Evolutionary conservation across 2,888 invertebrate genomes (phyloP).

Genomic region (Drosophila histrio): DNA sequence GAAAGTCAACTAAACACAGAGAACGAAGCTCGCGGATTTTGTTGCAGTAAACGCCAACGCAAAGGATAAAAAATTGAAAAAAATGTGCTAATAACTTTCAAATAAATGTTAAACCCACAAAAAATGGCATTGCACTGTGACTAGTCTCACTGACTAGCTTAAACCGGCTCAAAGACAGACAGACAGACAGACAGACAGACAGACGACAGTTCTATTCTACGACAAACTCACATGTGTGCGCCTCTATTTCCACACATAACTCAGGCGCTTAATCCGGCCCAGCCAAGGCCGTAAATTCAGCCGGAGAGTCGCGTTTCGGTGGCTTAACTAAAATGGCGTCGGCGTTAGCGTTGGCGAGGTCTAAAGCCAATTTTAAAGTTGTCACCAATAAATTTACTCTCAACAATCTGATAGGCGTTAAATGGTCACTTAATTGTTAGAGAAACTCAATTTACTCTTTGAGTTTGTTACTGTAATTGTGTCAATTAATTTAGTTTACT

Average conservation of each 20-base stretch:
- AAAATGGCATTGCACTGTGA: constrained; percentile 18
- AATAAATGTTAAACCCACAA: constrained; percentile 52
- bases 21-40: constrained; percentile 27
- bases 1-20: constrained; percentile 47
- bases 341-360: constrained; percentile 6
- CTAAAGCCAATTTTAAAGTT: constrained; percentile 61
- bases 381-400: constrained; percentile 39
- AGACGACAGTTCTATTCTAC: constrained; percentile 40
- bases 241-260: constrained; percentile 49
- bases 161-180: constrained; percentile 30
- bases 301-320: constrained; percentile 46
- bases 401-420: constrained; percentile 25
- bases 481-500: background rate
- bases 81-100: constrained; percentile 62
- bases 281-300: constrained; percentile 59
- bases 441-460: constrained; percentile 3
- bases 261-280: constrained; percentile 49
- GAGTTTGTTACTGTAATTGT: background rate
- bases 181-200: constrained; percentile 30
- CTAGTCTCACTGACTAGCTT: constrained; percentile 49
- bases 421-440: constrained; percentile 30
- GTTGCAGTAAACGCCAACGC: constrained; percentile 2
- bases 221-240: constrained; percentile 31
- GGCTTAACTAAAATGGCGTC: constrained; percentile 51
- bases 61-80: constrained; percentile 31